Conservation (phyloP, 1,140 invertebrate species). For the Tetramorium alpestre region DNA sequence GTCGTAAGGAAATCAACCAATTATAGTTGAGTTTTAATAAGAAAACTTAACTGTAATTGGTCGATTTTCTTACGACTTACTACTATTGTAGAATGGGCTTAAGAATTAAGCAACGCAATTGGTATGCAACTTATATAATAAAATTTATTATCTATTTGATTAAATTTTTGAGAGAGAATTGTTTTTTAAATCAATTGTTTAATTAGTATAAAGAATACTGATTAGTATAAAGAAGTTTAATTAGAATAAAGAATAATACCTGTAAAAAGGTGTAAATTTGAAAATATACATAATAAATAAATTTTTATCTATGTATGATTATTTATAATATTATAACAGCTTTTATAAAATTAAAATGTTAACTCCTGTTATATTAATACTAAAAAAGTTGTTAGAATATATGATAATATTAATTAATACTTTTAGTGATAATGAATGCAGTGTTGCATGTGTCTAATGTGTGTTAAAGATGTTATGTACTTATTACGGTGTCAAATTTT, state of each 20-base stretch:
- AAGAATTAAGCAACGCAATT: too few species aligned
- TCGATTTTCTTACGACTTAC: too few species aligned
- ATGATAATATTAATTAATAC: neutral
- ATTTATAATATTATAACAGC: neutral
- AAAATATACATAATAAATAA: neutral
- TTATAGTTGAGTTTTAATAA: too few species aligned
- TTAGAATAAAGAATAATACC: neutral
- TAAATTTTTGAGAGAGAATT: neutral
- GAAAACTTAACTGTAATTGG: too few species aligned
- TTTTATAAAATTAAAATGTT: conserved; percentile 1
- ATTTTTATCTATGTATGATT: neutral
- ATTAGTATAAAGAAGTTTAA: neutral
- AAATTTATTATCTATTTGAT: neutral
- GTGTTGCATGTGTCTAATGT: neutral
- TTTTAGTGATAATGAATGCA: neutral
- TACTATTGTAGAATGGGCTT: too few species aligned
- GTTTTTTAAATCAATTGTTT: neutral
- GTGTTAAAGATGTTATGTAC: neutral
- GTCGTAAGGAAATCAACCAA: too few species aligned
- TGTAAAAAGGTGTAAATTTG: neutral
- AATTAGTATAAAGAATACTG: neutral
- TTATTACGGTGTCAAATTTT: neutral
- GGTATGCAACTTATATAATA: neutral
- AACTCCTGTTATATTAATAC: neutral
- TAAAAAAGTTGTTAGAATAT: neutral